Evolutionary conservation across 30 jellyfish, hydroid and myxozoan genomes (phyloP), one percentile per base, ranked within the genome.

Genomic region (Haliclystus octoradiatus): DNA sequence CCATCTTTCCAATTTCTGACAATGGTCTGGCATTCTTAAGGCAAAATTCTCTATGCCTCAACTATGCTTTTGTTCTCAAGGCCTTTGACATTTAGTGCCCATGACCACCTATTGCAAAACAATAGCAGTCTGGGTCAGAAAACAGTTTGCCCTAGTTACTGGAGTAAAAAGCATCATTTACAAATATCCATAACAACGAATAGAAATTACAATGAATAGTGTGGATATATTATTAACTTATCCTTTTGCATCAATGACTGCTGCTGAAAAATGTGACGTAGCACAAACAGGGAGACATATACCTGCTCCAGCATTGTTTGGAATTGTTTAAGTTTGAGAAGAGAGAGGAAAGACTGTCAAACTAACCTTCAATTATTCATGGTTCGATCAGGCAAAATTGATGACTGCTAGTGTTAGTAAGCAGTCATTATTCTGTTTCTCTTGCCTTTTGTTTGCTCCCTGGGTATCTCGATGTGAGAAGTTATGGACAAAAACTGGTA

Each of bases 401-500:
- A 40, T 40, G 57, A 40, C 57, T 19, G 19, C 19, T 5, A 40
- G 57, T 19, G 57, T 40, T 19, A 40, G 19, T 19, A 40, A 40
- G 57, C 57, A 40, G 19, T 9, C 19, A 19, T 40, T 40, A 19
- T 40, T 40, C 57, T 40, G 57, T 19, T 40, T 40, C 57, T 19
- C 57, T 5, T 40, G 57, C 57, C 9, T 40, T 9, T 19, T 40
- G 34, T 74, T 74, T 62, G 84, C n/a, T n/a, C n/a, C n/a, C n/a
- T n/a, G 84, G 27, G 66, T 64, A 1, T 29, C 72, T 7, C 34
- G 5, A n/a, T 34, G 73, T 2, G 73, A 66, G 49, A 64, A 75
- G 53, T 35, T 73, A 1, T 75, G 80, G 88, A 75, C 73, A 28
- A 35, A 49, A 34, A 9, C 64, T 51, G 80, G 80, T 13, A 66